Base-by-base conservation (phyloP, 2,113 vertebrate genomes). In the Proterorhinus semilunaris region DNA sequence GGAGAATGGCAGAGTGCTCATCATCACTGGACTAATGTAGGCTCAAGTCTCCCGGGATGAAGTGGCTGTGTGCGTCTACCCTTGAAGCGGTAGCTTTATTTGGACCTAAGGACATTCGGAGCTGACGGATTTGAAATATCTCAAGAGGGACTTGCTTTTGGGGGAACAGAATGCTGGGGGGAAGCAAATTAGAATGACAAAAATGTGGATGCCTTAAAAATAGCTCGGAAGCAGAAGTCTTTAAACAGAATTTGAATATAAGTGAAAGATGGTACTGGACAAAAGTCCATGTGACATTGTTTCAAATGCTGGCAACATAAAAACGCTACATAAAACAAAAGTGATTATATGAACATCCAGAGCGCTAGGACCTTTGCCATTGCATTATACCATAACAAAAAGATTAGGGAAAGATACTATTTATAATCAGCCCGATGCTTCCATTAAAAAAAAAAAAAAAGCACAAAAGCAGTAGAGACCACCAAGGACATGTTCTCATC, bases 61-160 rank as follows among this genome's bases (percentile, higher is more conserved):
- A 70, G 71, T 71, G 74, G 75, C 70, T 81, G 65, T 80, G 74
- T 71, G 77, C 76, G 66, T 73, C 69, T 94, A 82, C 93, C 93
- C 91, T 91, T 93, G 83, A 92, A 89, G 92, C 92, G 86, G 70
- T 86, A 76, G 73, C 79, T 65, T 89, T 78, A 92, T 94, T 85
- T 92, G 91, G 89, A 92, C 74, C 92, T 84, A 64, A 87, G 93
- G 90, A 85, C 92, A 89, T 88, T 93, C 90, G 81, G 94, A 80
- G 0, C 91, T 92, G 80, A 93, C 76, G 86, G 92, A 89, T 93
- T 80, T 93, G 94, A 89, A 92, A 93, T 91, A 92, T 93, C 91
- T 93, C 92, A 78, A 91, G 80, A 74, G 91, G 86, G 84, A 91
- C 87, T 75, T 90, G 90, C 76, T 95, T 42, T 94, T 92, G 92